Base-by-base conservation (phyloP, 2,797 vertebrate species). In the Nyctibius grandis region DNA sequence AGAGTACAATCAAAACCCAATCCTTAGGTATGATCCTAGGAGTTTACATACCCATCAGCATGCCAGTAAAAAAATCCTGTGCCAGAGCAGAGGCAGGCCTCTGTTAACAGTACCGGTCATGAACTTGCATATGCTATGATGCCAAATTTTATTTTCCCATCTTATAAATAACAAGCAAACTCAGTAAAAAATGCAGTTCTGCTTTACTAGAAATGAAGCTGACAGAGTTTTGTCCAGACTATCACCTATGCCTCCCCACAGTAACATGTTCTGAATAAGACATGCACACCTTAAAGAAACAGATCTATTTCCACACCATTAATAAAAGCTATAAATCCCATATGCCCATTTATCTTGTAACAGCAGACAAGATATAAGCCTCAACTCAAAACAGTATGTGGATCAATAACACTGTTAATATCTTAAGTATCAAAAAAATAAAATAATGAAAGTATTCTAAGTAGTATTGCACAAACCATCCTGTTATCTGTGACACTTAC, bases 51-150 rank as follows among this genome's bases (percentile, higher is more conserved):
- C 2, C 28, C 19, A 47, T 59, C 11, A 82, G 8, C 4, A 25
- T 2, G 2, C 14, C 12, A 48, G 16, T n/a, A 67, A 91, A 92
- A 76, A 65, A 9, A 4, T 85, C 21, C 12, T 17, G 8, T 61
- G 63, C 12, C 33, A 36, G 31, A 79, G 12, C 15, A 40, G 44
- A 83, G 50, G 54, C 21, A 65, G 29, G 5, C 45, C 14, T 60
- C 53, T 83, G 3, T 47, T 77, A 74, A 60, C 33, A 60, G 9
- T 19, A 81, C 9, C 19, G 68, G 34, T 44, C 50, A 38, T 13
- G 29, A 8, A 50, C 42, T 60, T 88, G n/a, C 23, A 20, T 61
- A 31, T 26, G 3, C 9, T 64, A 38, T 0, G 0, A 38, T 74
- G 36, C 11, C 56, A 70, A 14, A 15, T 77, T 85, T 47, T 59